These are phyloP conservation scores for Bicyclus anynana DNA, from an alignment of 1,140 invertebrate species.

Conservation along the genomic window DNA sequence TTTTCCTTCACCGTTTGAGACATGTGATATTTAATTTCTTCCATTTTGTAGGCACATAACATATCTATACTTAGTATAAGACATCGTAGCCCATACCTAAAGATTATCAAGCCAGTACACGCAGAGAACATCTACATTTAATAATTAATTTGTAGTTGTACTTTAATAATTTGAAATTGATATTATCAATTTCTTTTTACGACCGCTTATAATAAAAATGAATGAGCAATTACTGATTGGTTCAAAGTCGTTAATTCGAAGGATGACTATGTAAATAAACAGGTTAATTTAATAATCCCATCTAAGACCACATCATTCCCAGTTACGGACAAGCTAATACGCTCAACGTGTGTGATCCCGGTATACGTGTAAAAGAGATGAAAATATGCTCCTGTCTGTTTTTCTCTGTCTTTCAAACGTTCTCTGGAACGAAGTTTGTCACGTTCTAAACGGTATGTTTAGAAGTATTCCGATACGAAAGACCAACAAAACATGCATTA, in stretches of 20 bases:
- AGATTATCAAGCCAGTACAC: too few species aligned
- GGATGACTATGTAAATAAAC: neutral
- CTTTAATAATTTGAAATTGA: too few species aligned
- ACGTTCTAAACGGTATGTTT: slow-evolving; percentile 12
- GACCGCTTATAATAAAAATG: too few species aligned
- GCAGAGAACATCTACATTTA: too few species aligned
- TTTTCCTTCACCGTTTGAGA: too few species aligned
- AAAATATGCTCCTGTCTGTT: slow-evolving; percentile 14
- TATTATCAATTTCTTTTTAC: too few species aligned
- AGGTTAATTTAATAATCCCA: slow-evolving; percentile 1
- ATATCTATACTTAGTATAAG: too few species aligned
- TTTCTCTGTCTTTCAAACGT: slow-evolving; percentile 19
- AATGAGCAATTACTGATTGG: neutral
- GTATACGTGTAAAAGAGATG: slow-evolving; percentile 10
- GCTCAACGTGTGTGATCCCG: slow-evolving; percentile 26
- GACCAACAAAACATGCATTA: neutral
- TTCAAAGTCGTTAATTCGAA: neutral
- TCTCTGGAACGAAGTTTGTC: neutral
- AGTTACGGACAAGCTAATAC: slow-evolving; percentile 9
- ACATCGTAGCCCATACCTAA: too few species aligned
- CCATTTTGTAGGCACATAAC: too few species aligned
- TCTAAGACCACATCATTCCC: slow-evolving; percentile 1
- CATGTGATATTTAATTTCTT: too few species aligned
- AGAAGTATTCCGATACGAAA: slow-evolving; percentile 6
- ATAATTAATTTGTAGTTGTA: too few species aligned